Base-by-base conservation (phyloP, 2,888 invertebrate species). In the Lycia hirtaria region DNA sequence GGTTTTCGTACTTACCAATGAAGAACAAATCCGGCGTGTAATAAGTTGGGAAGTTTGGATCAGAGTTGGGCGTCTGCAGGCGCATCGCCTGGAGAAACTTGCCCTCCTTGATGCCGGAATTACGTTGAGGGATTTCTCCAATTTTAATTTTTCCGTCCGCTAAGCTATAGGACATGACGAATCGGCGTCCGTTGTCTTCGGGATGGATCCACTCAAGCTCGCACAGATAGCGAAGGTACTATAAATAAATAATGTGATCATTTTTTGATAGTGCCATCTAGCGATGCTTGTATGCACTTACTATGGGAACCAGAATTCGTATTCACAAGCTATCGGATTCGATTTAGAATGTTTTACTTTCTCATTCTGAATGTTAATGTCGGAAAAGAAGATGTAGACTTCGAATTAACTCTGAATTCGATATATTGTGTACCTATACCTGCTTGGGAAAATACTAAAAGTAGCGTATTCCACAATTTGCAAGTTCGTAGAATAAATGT, bases 21-120 rank as follows among this genome's bases (percentile, higher is more conserved):
- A 93, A 95, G 77, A 98, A 96, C 85, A 96, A 96, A 26, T 94
- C 94, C 0, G 97, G 96, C 0, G 95, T 95, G 72, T 95, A 97
- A 79, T 95, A 97, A 2, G 93, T 93, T 0, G 96, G 96, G 72
- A 95, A 93, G 71, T 96, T 94, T 1, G 94, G 94, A 65, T 94
- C 93, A 0, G 94, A 93, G 0, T 94, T 94, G 0, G 96, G 96
- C 63, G 96, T 96, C 12, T 94, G 93, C 22, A 97, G 76, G 14
- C 93, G 86, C 69, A 93, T 94, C 30, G 94, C 79, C 64, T 94
- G 93, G 41, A 97, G 87, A 85, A 97, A 98, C 75, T 94, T 94
- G 0, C 97, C 97, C 48, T 95, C 96, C 14, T 72, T 72, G 56
- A 96, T 94, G 37, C 97, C 97, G 0, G 96, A 96, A 85, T 96